A percentile compares a stretch with the other conserved stretches of the same genome.
phyloP scores from a whole-genome alignment of 35 echinoderm and acorn worm genomes.

The Lytechinus pictus region DNA sequence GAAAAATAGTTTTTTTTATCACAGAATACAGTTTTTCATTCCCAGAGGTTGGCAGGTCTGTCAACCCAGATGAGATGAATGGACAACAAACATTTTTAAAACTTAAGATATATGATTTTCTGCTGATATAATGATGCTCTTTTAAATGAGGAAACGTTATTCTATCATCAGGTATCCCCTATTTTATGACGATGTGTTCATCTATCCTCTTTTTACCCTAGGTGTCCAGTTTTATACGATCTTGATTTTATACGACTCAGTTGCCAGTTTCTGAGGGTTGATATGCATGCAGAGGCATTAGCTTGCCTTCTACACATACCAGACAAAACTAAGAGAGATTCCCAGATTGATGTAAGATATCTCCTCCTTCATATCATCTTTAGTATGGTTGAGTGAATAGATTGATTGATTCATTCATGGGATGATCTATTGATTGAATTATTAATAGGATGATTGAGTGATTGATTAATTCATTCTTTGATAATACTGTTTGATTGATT shows the following conservation, averaged over 20 bases:
- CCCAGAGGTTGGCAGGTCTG: no score
- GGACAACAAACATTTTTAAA: no score
- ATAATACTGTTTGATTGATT: no score
- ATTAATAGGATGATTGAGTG: background rate
- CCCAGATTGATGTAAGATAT: constrained; percentile 62
- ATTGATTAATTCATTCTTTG: background rate
- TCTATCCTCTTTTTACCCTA: background rate
- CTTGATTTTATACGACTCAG: constrained; percentile 55
- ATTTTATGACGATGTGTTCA: background rate
- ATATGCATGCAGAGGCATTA: constrained; percentile 81
- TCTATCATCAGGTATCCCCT: no score
- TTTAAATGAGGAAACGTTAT: no score
- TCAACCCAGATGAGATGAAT: no score
- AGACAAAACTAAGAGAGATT: constrained; percentile 57
- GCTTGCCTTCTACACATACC: constrained; percentile 77
- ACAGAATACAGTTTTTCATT: no score
- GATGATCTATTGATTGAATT: background rate
- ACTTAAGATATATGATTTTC: no score
- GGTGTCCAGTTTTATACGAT: constrained; percentile 29
- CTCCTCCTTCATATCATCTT: background rate
- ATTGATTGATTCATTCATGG: no score
- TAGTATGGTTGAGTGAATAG: background rate
- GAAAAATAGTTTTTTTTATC: no score
- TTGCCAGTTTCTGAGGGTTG: constrained; percentile 50
- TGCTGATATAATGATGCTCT: no score